phyloP scores from a whole-genome alignment of 2,888 invertebrate species.

The Schizotus pectinicornis region DNA sequence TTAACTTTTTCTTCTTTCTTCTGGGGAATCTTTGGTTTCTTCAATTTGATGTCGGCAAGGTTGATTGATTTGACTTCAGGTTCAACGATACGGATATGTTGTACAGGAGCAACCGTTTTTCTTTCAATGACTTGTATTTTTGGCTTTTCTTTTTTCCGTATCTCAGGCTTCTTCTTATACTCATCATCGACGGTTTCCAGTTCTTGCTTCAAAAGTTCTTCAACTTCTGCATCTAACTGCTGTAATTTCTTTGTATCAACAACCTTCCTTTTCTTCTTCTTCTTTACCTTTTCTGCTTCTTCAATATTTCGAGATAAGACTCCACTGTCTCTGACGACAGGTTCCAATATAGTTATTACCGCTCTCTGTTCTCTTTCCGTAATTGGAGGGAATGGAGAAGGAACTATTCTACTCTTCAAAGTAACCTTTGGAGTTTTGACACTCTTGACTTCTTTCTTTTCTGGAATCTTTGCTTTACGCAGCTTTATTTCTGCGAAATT shows the following conservation, averaged over 20 bases:
- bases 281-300: constrained; percentile 56
- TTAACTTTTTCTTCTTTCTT: constrained; percentile 49
- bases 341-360: constrained; percentile 52
- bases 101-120: constrained; percentile 16
- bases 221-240: constrained; percentile 55
- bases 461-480: constrained; percentile 54
- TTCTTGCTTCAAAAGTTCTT: constrained; percentile 51
- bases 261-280: constrained; percentile 52
- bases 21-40: constrained; percentile 46
- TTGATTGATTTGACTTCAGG: constrained; percentile 63
- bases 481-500: constrained; percentile 69
- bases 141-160: constrained; percentile 42
- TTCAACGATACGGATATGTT: constrained; percentile 62
- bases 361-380: constrained; percentile 50
- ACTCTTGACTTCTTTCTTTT: constrained; percentile 50
- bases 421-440: constrained; percentile 67
- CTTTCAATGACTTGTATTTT: constrained; percentile 26
- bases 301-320: constrained; percentile 60
- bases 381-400: constrained; percentile 58
- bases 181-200: constrained; percentile 51
- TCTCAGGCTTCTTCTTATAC: constrained; percentile 41
- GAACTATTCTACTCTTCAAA: constrained; percentile 73
- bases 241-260: constrained; percentile 52
- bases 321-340: constrained; percentile 54
- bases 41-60: constrained; percentile 71